These are phyloP conservation scores for Dilophus febrilis DNA, from an alignment of 2,888 invertebrate genomes.

Conservation along the genomic window DNA sequence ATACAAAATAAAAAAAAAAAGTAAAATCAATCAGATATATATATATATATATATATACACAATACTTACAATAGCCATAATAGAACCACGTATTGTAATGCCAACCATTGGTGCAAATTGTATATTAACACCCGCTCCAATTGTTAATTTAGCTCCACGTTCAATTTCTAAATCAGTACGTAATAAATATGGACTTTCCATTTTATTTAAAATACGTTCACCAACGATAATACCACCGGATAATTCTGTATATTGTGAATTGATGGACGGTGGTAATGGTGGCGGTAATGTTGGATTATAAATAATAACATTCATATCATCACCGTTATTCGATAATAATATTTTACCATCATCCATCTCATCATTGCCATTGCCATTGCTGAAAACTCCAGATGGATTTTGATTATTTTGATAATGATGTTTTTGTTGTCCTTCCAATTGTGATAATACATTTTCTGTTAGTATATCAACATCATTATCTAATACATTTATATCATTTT, in stretches of 20 bases:
- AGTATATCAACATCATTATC: no score
- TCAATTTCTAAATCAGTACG: slow-evolving; percentile 67
- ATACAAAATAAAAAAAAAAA: background rate
- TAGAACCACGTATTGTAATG: slow-evolving; percentile 76
- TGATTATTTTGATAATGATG: no score
- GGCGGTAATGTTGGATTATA: no score
- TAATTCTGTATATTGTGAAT: slow-evolving; percentile 14
- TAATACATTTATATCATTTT: no score
- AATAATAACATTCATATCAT: no score
- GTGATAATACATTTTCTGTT: no score
- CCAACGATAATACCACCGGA: slow-evolving; percentile 25
- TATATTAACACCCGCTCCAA: slow-evolving; percentile 81
- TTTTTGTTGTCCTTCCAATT: no score
- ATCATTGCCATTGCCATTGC: no score
- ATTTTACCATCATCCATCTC: no score
- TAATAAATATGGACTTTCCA: slow-evolving; percentile 56
- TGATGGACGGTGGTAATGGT: no score
- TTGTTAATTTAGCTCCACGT: slow-evolving; percentile 57
- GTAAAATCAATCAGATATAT: background rate
- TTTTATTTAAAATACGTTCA: slow-evolving; percentile 23
- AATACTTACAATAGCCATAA: slow-evolving; percentile 71
- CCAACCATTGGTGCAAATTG: slow-evolving; percentile 85
- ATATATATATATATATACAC: slow-evolving; percentile 17
- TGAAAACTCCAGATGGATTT: no score
- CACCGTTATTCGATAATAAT: no score